These are phyloP conservation scores for Theretra japonica DNA, from an alignment of 2,888 invertebrate genomes.

Conservation along the genomic window DNA sequence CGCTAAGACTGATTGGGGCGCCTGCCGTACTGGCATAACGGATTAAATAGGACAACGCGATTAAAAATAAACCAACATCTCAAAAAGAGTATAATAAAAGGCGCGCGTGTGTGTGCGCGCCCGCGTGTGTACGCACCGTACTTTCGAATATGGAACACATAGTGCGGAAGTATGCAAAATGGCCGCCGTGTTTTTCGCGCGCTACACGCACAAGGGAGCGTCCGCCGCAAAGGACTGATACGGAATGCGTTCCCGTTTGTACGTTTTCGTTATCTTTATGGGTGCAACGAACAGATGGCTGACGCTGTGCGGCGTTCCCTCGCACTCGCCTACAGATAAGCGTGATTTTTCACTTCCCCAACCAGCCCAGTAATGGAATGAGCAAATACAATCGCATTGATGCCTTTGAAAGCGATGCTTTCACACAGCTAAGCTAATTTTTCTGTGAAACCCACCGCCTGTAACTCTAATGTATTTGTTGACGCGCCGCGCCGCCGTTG, in stretches of 20 bases:
- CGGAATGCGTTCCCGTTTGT: conserved; percentile 74
- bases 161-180: conserved; percentile 79
- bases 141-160: conserved; percentile 83
- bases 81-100: conserved; percentile 78
- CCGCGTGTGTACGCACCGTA: conserved; percentile 75
- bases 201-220: conserved; percentile 68
- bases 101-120: conserved; percentile 58
- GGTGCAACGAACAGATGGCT: conserved; percentile 84
- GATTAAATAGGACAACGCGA: conserved; percentile 84
- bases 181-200: conserved; percentile 77
- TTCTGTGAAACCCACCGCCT: conserved; percentile 60
- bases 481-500: conserved; percentile 31
- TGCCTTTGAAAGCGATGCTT: conserved; percentile 64
- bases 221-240: conserved; percentile 70
- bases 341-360: conserved; percentile 83
- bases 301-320: conserved; percentile 72
- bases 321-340: conserved; percentile 77
- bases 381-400: conserved; percentile 72
- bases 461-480: conserved; percentile 45
- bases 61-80: conserved; percentile 82
- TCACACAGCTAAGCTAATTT: conserved; percentile 71
- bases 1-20: conserved; percentile 79
- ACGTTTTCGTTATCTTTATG: conserved; percentile 82
- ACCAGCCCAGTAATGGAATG: conserved; percentile 76
- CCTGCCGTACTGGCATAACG: conserved; percentile 74